Evolutionary conservation across 2,113 vertebrate genomes (phyloP), one percentile per base, ranked within the genome.

Genomic region (Recurvirostra avosetta): DNA sequence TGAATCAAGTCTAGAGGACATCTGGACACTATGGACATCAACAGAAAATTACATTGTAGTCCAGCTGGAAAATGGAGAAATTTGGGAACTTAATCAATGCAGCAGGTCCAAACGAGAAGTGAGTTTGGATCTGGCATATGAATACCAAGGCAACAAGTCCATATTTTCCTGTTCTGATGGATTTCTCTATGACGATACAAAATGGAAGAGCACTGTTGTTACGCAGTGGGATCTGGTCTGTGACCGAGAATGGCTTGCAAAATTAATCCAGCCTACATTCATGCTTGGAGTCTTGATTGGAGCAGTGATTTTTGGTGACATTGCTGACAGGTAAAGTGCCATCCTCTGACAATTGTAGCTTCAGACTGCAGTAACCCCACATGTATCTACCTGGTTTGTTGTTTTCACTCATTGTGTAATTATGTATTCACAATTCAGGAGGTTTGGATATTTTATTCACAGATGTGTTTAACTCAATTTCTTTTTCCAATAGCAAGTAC

Each of bases 251-350:
- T 99, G 99, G 99, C 97, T 99, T 40, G 99, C 98, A 92, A 99
- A 98, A 96, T 90, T 99, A 91, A 98, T 98, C 81, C 99, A 99
- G 96, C 99, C 99, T 55, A 98, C 97, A 0, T 99, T 99, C 97
- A 99, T 99, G 99, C 36, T 99, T 76, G 99, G 99, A 85, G 99
- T 99, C 56, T 97, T 99, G 88, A 89, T 99, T 12, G 99, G 99
- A 85, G 99, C 99, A 2, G 95, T 99, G 77, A 77, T 98, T 97
- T 99, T 99, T 93, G 99, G 99, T 80, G 99, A 99, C 91, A 67
- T 99, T 34, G 99, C 99, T 88, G 99, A 99, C 97, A 99, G 99
- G 99, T 99, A 98, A 94, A 90, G 83, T 94, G 80, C 27, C 38
- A 59, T 58, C 32, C 23, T 95, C 70, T 92, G 32, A 53, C 75